phyloP scores from a whole-genome alignment of 2,113 vertebrate species.

The Crotalus tigris region DNA sequence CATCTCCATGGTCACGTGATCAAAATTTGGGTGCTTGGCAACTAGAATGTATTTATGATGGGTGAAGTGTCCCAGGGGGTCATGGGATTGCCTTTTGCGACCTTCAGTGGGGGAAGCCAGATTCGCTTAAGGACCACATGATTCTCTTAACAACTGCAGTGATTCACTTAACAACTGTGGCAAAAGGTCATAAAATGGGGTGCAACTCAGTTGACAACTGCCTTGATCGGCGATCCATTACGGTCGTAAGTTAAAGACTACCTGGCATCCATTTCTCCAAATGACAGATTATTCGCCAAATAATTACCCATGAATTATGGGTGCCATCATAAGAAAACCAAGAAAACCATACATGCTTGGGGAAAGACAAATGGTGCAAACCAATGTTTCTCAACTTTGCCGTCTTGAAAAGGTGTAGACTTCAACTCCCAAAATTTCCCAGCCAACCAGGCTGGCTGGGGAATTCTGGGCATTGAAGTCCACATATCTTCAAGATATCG shows the following conservation, averaged over 20 bases:
- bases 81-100: not conserved
- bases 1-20: not conserved
- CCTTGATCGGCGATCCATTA: not conserved
- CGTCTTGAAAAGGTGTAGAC: no score
- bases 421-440: no score
- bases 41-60: not conserved
- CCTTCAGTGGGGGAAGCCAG: not conserved
- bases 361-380: not conserved
- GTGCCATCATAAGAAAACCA: not conserved
- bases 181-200: not conserved
- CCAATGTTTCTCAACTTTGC: not conserved
- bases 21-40: not conserved
- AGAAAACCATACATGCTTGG: not conserved
- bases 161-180: not conserved
- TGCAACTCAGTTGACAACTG: not conserved
- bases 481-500: not conserved
- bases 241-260: not conserved
- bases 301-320: not conserved
- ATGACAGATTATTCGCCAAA: not conserved
- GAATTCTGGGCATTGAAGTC: no score
- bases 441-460: no score
- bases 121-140: not conserved
- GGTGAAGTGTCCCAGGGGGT: not conserved
- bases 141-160: not conserved
- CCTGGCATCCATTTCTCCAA: not conserved